These are phyloP conservation scores for Athene cunicularia DNA, from an alignment of 2,113 vertebrate genomes.

Conservation along the genomic window DNA sequence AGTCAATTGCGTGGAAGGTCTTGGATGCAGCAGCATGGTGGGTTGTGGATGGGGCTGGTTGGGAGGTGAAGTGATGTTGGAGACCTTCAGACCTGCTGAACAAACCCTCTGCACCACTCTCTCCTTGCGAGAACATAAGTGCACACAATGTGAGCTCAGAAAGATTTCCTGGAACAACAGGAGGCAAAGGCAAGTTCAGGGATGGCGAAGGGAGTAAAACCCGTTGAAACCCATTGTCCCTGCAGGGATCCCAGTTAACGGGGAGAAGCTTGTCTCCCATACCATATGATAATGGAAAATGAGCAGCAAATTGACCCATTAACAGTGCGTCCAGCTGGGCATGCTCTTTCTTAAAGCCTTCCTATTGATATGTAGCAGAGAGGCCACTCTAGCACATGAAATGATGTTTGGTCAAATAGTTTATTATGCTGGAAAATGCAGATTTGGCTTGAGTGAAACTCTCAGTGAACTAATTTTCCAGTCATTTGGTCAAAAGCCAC, in stretches of 20 bases:
- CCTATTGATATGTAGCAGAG: accelerated
- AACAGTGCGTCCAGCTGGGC: not conserved
- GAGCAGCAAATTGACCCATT: not conserved
- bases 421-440: not conserved
- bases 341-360: not conserved
- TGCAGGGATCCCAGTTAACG: not conserved
- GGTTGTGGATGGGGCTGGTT: accelerated
- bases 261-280: not conserved
- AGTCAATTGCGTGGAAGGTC: accelerated
- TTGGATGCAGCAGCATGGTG: not conserved
- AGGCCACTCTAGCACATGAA: not conserved
- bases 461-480: not conserved
- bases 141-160: accelerated
- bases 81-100: not conserved
- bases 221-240: not conserved
- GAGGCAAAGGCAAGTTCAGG: not conserved
- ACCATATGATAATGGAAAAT: not conserved
- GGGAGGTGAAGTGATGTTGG: not conserved
- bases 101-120: accelerated
- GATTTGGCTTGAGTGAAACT: not conserved
- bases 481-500: not conserved
- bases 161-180: not conserved
- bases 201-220: not conserved
- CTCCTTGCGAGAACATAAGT: not conserved
- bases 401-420: not conserved